Conservation (phyloP, 2,113 vertebrate genomes). For the Jaculus jaculus region DNA sequence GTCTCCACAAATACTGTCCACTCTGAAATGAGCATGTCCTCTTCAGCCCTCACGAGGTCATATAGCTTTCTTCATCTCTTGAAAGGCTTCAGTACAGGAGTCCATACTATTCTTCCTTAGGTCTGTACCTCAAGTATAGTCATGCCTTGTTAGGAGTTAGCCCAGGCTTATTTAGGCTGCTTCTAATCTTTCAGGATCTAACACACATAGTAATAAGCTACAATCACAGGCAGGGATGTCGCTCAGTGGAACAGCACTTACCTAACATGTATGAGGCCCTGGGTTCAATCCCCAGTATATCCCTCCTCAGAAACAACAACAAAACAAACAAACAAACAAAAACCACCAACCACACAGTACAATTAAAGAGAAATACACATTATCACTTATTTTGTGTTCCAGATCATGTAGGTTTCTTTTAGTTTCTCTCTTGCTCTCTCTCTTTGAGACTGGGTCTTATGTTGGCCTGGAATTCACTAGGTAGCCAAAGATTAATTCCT, state of each 20-base stretch:
- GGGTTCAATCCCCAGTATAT: neutral
- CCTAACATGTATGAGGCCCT: neutral
- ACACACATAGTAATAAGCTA: neutral
- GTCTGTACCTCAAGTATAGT: neutral
- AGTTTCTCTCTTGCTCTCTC: no score
- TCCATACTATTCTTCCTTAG: neutral
- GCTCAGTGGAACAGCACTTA: neutral
- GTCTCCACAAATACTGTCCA: neutral
- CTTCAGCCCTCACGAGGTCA: slow-evolving; percentile 21
- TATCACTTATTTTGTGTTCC: neutral
- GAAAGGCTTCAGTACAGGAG: neutral
- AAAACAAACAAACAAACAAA: no score
- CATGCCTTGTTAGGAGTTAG: neutral
- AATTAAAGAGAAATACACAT: neutral
- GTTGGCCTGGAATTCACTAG: no score
- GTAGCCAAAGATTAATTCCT: no score
- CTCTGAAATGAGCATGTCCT: neutral
- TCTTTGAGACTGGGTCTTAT: no score
- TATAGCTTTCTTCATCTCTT: neutral
- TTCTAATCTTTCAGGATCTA: neutral
- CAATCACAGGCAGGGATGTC: neutral
- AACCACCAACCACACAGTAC: neutral
- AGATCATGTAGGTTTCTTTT: slow-evolving; percentile 23
- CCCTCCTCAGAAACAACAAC: neutral
- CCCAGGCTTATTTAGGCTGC: neutral